A percentile compares a stretch with the other conserved stretches of the same genome.
These are phyloP conservation scores for Drosophila suboccidentalis DNA, from an alignment of 2,888 invertebrate genomes.

Conservation along the genomic window DNA sequence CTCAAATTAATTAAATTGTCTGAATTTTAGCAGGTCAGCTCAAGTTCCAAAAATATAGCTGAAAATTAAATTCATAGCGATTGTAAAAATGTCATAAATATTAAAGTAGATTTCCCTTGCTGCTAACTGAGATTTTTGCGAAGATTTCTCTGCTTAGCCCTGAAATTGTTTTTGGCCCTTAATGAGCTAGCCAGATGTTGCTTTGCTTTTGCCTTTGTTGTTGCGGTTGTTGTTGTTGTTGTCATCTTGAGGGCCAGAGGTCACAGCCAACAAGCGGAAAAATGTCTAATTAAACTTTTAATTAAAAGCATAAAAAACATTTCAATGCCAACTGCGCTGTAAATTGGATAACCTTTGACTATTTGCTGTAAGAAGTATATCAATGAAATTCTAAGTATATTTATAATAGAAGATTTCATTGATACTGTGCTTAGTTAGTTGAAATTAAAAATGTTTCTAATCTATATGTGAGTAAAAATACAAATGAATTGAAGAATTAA, in stretches of 20 bases:
- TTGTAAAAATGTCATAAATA: constrained; percentile 43
- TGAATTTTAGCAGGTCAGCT: constrained; percentile 18
- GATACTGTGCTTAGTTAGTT: background rate
- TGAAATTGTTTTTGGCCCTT: constrained; percentile 38
- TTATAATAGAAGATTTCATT: background rate
- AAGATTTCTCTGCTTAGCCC: constrained; percentile 9
- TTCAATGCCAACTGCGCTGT: constrained; percentile 45
- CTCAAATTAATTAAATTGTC: constrained; percentile 76
- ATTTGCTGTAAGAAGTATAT: background rate
- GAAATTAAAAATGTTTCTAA: background rate
- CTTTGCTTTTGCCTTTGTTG: background rate
- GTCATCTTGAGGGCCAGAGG: constrained; percentile 28
- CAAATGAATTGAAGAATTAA: constrained; percentile 25
- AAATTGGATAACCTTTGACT: constrained; percentile 13
- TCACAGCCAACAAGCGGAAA: constrained; percentile 40
- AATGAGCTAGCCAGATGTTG: constrained; percentile 64
- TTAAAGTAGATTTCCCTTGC: constrained; percentile 35
- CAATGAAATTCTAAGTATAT: background rate
- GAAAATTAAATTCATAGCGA: constrained; percentile 46
- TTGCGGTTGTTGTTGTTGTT: background rate
- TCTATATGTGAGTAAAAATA: background rate
- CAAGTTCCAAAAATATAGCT: too few relatives aligned
- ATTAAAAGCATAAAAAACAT: constrained; percentile 69
- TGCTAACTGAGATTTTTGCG: constrained; percentile 33
- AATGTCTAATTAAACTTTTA: constrained; percentile 73